Evolutionary conservation across 1,140 invertebrate genomes (phyloP).

Genomic region (Apis cerana): DNA sequence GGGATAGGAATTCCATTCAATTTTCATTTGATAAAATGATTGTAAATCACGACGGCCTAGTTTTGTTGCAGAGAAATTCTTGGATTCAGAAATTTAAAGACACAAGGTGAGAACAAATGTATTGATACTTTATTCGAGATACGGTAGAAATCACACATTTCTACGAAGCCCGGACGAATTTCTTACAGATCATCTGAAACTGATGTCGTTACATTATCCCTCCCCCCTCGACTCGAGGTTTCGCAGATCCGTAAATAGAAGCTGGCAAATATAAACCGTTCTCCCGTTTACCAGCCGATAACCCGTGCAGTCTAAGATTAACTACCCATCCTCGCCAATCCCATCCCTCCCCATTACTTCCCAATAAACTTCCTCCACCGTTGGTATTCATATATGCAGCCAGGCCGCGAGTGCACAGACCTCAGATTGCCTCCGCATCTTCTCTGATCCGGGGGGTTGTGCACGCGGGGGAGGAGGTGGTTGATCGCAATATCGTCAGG

Average conservation of each 20-base stretch:
- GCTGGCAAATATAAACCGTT: constrained; percentile 13
- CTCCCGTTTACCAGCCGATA: constrained; percentile 38
- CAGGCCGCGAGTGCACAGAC: constrained; percentile 34
- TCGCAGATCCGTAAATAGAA: constrained; percentile 20
- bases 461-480: neutral
- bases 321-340: constrained; percentile 11
- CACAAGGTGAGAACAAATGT: no score
- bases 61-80: no score
- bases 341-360: neutral
- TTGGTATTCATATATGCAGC: constrained; percentile 54
- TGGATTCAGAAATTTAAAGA: no score
- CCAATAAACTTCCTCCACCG: constrained; percentile 51
- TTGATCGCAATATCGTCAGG: constrained; percentile 64
- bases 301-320: constrained; percentile 21
- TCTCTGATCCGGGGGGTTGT: constrained; percentile 38
- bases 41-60: no score
- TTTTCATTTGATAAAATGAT: no score
- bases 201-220: no score
- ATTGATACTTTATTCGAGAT: no score
- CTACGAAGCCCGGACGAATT: no score
- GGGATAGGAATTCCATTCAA: no score
- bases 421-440: constrained; percentile 52
- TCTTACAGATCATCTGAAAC: no score
- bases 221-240: no score
- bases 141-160: no score